Percentiles rank a stretch among this genome's conserved stretches.
Conservation (phyloP, 2,888 invertebrate genomes). For the Chrysodeixis includens region DNA sequence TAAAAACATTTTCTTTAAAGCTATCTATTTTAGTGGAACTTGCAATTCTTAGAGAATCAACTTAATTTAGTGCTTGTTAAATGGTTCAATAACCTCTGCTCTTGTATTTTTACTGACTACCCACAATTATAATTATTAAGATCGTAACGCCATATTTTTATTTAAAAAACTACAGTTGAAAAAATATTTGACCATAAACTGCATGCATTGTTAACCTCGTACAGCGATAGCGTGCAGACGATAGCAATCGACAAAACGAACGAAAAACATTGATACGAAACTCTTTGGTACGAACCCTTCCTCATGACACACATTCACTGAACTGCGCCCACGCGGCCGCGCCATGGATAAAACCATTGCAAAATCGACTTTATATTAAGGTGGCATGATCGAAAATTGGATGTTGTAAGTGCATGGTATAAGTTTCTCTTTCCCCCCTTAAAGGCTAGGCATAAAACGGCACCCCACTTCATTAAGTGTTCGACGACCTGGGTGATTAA, state of each 20-base stretch:
- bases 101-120: too few species aligned
- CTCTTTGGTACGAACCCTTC: conserved; percentile 38
- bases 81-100: too few species aligned
- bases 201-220: neutral
- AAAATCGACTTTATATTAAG: conserved; percentile 44
- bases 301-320: conserved; percentile 46
- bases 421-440: conserved; percentile 48
- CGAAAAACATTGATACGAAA: conserved; percentile 25
- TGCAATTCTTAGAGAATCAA: too few species aligned
- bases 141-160: too few species aligned
- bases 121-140: too few species aligned
- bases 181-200: neutral
- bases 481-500: conserved; percentile 73
- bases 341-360: conserved; percentile 17
- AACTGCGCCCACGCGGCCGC: conserved; percentile 47
- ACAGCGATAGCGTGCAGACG: neutral
- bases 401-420: conserved; percentile 40
- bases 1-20: too few species aligned
- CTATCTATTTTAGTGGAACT: too few species aligned
- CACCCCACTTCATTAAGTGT: conserved; percentile 74
- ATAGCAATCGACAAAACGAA: neutral
- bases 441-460: conserved; percentile 63
- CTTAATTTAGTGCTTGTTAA: too few species aligned
- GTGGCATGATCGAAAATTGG: conserved; percentile 24
- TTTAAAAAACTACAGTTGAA: too few species aligned